Evolutionary conservation across 2,888 invertebrate species (phyloP).

Genomic region (Ypsolopha scabrella): DNA sequence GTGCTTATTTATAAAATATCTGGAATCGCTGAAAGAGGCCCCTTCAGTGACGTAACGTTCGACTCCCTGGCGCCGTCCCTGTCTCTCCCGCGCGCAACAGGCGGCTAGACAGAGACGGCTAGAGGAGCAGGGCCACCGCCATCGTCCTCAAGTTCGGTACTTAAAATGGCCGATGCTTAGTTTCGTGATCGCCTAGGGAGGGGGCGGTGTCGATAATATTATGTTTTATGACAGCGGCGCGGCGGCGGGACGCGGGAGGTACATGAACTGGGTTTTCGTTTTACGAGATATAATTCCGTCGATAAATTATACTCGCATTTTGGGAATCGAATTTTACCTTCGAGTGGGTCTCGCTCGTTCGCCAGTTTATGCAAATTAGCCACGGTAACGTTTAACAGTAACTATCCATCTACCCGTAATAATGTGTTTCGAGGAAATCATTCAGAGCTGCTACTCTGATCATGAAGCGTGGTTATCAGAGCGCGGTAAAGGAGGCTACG

Average conservation of each 20-base stretch:
- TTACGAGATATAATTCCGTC: constrained; percentile 55
- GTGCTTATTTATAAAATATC: constrained; percentile 15
- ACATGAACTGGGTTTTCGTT: constrained; percentile 63
- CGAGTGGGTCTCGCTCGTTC: constrained; percentile 16
- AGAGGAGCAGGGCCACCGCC: constrained; percentile 26
- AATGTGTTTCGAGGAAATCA: constrained; percentile 34
- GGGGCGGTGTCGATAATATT: constrained; percentile 64
- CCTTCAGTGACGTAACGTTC: constrained; percentile 41
- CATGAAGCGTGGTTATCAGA: constrained; percentile 40
- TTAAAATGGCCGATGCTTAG: constrained; percentile 63
- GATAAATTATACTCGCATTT: constrained; percentile 55
- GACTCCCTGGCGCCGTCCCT: constrained; percentile 27
- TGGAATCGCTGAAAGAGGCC: constrained; percentile 37
- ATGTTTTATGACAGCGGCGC: constrained; percentile 57
- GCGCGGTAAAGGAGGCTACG: constrained; percentile 39
- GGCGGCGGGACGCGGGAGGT: constrained; percentile 23
- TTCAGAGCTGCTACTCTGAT: constrained; percentile 30
- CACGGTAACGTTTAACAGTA: constrained; percentile 15
- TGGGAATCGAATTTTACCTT: constrained; percentile 36
- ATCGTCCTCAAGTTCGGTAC: constrained; percentile 45
- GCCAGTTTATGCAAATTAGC: constrained; percentile 18
- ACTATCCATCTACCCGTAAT: constrained; percentile 16
- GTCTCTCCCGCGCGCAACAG: constrained; percentile 16
- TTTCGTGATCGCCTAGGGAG: constrained; percentile 67
- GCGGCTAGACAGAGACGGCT: constrained; percentile 22